Evolutionary conservation across 2,888 invertebrate genomes (phyloP).

Genomic region (Caenorhabditis sp.): DNA sequence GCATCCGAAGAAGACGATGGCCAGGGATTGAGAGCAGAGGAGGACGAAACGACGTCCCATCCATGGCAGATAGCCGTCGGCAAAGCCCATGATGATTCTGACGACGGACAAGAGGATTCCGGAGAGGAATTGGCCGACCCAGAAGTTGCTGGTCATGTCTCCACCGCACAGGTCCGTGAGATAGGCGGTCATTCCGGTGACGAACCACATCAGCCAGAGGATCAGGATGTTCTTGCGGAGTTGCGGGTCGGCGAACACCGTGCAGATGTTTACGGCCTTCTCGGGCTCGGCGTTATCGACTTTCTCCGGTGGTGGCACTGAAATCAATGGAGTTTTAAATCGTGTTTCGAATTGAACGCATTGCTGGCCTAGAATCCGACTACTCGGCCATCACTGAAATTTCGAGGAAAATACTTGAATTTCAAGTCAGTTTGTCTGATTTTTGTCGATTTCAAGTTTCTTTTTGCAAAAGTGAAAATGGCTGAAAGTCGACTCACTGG

Average conservation of each 20-base stretch:
- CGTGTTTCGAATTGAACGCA: too few species aligned
- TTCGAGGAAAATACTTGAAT: too few species aligned
- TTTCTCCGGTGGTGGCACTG: conserved; percentile 64
- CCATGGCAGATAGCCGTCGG: conserved; percentile 71
- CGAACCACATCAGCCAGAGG: conserved; percentile 74
- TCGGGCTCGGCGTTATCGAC: conserved; percentile 58
- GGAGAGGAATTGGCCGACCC: conserved; percentile 72
- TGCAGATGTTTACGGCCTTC: conserved; percentile 63
- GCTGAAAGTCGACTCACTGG: too few species aligned
- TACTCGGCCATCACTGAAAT: too few species aligned
- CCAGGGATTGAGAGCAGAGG: conserved; percentile 66
- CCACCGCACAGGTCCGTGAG: conserved; percentile 72
- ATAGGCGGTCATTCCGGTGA: conserved; percentile 73
- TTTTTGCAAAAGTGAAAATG: too few species aligned
- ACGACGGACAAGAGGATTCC: conserved; percentile 70
- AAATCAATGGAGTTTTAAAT: conserved; percentile 5
- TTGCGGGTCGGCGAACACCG: conserved; percentile 66
- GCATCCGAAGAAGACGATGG: conserved; percentile 68
- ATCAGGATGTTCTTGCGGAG: conserved; percentile 71
- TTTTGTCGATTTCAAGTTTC: too few species aligned
- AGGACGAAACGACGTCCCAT: conserved; percentile 72
- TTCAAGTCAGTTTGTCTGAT: background rate
- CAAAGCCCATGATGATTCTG: conserved; percentile 69
- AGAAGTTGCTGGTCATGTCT: conserved; percentile 74
- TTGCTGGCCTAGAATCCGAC: too few species aligned